These are phyloP conservation scores for Zaprionus camerounensis DNA, from an alignment of 1,140 invertebrate species.

Conservation along the genomic window DNA sequence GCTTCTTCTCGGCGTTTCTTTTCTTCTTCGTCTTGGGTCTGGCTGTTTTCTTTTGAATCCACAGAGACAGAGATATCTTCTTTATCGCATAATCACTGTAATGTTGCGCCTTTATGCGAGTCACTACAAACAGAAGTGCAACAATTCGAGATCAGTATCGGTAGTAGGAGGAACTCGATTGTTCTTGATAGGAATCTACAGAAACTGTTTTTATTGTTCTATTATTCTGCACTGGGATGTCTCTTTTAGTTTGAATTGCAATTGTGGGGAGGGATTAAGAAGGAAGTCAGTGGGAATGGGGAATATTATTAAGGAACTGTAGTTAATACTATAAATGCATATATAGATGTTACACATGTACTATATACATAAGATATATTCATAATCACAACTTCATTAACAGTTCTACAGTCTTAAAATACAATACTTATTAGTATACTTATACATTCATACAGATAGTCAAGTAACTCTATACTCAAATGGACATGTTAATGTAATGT, in stretches of 20 bases:
- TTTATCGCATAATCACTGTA: conserved; percentile 67
- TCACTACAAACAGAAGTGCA: conserved; percentile 34
- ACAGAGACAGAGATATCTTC: conserved; percentile 23
- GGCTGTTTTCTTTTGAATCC: conserved; percentile 34
- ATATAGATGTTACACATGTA: too few relatives aligned
- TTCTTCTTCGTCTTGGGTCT: conserved; percentile 17
- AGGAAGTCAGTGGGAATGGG: not conserved
- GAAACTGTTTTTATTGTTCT: conserved; percentile 19
- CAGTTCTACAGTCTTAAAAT: too few relatives aligned
- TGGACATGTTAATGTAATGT: too few relatives aligned
- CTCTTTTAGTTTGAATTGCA: not conserved
- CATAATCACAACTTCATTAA: not conserved
- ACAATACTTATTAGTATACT: too few relatives aligned
- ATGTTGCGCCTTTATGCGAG: conserved; percentile 69
- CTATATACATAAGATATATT: not conserved
- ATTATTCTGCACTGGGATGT: not conserved
- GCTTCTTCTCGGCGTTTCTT: conserved; percentile 10
- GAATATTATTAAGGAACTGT: not conserved
- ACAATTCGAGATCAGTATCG: not conserved
- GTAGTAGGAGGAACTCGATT: conserved; percentile 1
- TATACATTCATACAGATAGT: too few relatives aligned
- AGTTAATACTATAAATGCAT: not conserved
- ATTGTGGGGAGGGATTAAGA: not conserved
- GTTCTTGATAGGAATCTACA: conserved; percentile 13
- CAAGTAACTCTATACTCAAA: too few relatives aligned